Evolutionary conservation across 2,888 invertebrate genomes (phyloP).

Genomic region (Clusia tigrina): DNA sequence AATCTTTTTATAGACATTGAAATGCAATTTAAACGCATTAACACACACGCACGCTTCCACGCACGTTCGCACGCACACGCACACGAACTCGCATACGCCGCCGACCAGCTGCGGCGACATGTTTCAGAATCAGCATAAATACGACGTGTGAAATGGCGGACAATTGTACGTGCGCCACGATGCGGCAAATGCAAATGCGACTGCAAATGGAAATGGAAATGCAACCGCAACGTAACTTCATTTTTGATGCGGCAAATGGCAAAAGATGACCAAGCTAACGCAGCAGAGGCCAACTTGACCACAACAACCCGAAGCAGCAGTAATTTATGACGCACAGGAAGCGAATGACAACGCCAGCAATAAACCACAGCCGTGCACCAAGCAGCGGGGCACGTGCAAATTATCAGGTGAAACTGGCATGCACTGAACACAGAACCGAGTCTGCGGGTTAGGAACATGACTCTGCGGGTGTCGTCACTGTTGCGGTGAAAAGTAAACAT

Average conservation of each 20-base stretch:
- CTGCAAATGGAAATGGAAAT: not conserved
- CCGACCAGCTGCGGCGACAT: no score
- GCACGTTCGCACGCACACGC: no score
- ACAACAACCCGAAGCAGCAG: conserved; percentile 5
- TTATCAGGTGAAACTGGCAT: no score
- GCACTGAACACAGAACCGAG: not conserved
- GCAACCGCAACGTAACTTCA: not conserved
- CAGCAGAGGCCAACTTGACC: no score
- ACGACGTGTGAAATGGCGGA: not conserved
- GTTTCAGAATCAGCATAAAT: not conserved
- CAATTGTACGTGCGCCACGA: not conserved
- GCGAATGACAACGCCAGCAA: not conserved
- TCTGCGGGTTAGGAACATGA: not conserved
- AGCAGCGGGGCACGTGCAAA: no score
- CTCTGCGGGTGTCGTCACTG: no score
- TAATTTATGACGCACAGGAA: not conserved
- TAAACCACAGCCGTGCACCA: not conserved
- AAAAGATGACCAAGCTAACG: not conserved
- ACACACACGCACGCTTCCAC: no score
- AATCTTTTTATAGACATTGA: no score
- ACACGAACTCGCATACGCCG: no score
- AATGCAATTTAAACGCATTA: not conserved
- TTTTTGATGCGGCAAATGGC: not conserved
- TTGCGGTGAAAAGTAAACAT: no score
- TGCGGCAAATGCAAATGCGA: conserved; percentile 6